Base-by-base conservation (phyloP, 2,888 invertebrate genomes). In the Odontocerum albicorne region DNA sequence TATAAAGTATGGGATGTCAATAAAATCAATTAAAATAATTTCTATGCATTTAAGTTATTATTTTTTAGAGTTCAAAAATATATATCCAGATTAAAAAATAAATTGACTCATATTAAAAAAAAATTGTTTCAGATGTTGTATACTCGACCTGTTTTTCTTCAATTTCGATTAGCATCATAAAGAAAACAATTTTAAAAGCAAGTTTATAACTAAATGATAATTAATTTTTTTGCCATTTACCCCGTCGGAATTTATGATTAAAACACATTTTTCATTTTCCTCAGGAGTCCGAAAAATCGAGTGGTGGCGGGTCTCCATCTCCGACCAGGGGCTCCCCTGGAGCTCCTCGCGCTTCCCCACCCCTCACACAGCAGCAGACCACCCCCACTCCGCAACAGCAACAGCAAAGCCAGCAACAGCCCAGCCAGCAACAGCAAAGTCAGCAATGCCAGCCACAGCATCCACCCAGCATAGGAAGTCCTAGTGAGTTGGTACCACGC, bases 281-380 rank as follows among this genome's bases (percentile, higher is more conserved):
- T 70, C 75, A 78, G 69, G 84, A 84, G 71, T 84, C 83, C 67
- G 84, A 84, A 65, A 78, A 83, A 68, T 81, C 82, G 71, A 83
- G 83, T 72, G 81, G 81, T 68, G 79, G 82, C 67, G 82, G 82
- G 64, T 82, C 83, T 66, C 84, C 84, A 68, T 83, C 55, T 39
- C 59, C 60, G 36, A 59, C 36, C 50, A 51, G 67, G 74, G 74
- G 63, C 71, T 61, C 61, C 75, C 70, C 42, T 64, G 67, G 53
- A 56, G 73, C 75, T 58, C 47, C 43, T 8, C 27, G 45, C 6
- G 33, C 46, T 13, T 38, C 33, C 47, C 50, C 42, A 20, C 50
- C 44, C 46, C 54, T 32, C 27, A 16, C 43, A 2, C 49, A 10
- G 35, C 35, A 8, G 22, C 12, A 8, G 1, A 39, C 39, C 19